Conservation (phyloP, 1,140 invertebrate species). For the Sminthurinus signatus region DNA sequence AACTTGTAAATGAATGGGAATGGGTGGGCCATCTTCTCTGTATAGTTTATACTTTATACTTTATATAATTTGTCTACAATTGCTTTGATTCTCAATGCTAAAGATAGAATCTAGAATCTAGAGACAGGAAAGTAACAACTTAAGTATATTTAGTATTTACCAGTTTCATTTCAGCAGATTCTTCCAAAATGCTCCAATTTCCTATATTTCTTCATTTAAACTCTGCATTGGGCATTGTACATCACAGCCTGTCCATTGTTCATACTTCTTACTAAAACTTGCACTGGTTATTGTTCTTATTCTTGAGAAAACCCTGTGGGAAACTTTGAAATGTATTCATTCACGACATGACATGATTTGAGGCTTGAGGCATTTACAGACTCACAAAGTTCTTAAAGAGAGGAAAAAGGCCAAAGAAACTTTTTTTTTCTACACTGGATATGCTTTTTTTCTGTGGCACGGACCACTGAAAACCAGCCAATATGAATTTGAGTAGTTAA, state of each 20-base stretch:
- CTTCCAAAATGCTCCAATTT: background rate
- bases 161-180: background rate
- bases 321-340: slow-evolving; percentile 32
- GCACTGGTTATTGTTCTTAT: too few relatives aligned
- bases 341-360: slow-evolving; percentile 35
- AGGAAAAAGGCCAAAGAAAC: slow-evolving; percentile 20
- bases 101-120: too few relatives aligned
- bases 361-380: slow-evolving; percentile 31
- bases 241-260: background rate
- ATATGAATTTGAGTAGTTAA: too few relatives aligned
- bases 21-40: too few relatives aligned
- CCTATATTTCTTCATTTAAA: background rate
- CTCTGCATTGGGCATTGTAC: background rate
- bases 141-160: background rate
- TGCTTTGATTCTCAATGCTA: too few relatives aligned
- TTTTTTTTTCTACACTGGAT: slow-evolving; percentile 13
- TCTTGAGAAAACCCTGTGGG: slow-evolving; percentile 4
- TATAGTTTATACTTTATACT: too few relatives aligned
- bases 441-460: slow-evolving; percentile 22
- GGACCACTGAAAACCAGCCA: too few relatives aligned
- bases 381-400: slow-evolving; percentile 23
- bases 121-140: too few relatives aligned
- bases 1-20: too few relatives aligned
- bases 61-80: too few relatives aligned
- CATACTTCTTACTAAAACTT: background rate